phyloP scores from a whole-genome alignment of 2,113 vertebrate species.

The Cryptotis parvus region DNA sequence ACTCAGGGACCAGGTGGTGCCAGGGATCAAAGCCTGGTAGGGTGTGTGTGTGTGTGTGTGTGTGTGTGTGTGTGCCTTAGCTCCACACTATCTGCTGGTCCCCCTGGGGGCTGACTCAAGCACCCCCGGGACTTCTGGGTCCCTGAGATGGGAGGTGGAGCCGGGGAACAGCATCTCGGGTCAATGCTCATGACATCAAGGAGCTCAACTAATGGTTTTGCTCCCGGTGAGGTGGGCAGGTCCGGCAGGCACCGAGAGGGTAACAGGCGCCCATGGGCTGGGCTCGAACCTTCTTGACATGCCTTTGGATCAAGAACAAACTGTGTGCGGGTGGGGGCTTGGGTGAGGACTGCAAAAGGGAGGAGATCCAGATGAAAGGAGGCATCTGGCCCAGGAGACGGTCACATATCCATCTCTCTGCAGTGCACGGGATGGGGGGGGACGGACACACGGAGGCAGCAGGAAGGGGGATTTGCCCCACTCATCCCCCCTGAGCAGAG shows the following conservation, averaged over 20 bases:
- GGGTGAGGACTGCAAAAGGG: conserved; percentile 1
- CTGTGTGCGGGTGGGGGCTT: background rate
- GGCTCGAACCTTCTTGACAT: background rate
- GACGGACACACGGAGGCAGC: background rate
- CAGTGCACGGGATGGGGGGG: too few species aligned
- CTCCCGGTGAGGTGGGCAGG: conserved; percentile 65
- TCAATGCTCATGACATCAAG: background rate
- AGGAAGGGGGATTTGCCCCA: background rate
- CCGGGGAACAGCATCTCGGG: background rate
- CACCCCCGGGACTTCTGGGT: background rate
- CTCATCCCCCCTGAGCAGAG: background rate
- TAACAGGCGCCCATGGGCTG: background rate
- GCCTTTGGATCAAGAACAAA: conserved; percentile 20
- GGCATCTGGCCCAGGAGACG: background rate
- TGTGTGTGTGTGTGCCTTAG: too few species aligned
- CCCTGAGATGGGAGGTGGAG: background rate
- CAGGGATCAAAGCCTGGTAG: too few species aligned
- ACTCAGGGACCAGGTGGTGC: too few species aligned
- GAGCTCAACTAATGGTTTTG: conserved; percentile 53
- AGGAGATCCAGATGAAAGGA: conserved; percentile 7
- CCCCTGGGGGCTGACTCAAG: background rate
- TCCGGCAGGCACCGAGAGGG: conserved; percentile 46
- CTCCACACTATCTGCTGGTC: too few species aligned
- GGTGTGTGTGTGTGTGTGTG: too few species aligned
- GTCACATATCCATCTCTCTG: too few species aligned